phyloP scores from a whole-genome alignment of 1,140 invertebrate genomes.

The Caenorhabditis briggsae region DNA sequence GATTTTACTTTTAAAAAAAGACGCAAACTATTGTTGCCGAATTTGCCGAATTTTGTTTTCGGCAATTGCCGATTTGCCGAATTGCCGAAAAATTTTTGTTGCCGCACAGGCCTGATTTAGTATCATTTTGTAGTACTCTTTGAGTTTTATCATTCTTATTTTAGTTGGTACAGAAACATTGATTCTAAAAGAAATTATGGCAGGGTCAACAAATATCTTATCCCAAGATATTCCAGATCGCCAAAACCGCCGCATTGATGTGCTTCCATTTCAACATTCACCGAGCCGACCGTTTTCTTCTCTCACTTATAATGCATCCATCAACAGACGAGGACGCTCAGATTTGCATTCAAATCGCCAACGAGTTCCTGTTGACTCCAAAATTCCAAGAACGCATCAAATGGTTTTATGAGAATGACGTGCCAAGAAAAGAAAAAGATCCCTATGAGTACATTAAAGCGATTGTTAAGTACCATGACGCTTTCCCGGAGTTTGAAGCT shows the following conservation, averaged over 20 bases:
- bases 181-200: too few relatives aligned
- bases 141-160: too few relatives aligned
- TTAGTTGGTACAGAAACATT: too few relatives aligned
- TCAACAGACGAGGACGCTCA: constrained; percentile 44
- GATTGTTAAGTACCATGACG: constrained; percentile 45
- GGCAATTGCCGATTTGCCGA: too few relatives aligned
- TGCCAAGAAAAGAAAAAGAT: constrained; percentile 18
- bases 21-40: too few relatives aligned
- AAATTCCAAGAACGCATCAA: constrained; percentile 51
- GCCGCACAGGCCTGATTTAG: too few relatives aligned
- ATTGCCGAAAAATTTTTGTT: too few relatives aligned
- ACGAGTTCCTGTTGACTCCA: constrained; percentile 28
- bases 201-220: too few relatives aligned
- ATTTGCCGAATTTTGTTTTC: too few relatives aligned
- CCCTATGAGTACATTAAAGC: constrained; percentile 50
- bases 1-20: too few relatives aligned
- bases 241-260: constrained; percentile 26
- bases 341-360: constrained; percentile 47
- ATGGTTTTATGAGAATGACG: constrained; percentile 1
- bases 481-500: constrained; percentile 47
- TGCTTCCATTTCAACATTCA: constrained; percentile 55
- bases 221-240: constrained; percentile 42
- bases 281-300: constrained; percentile 63
- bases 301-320: constrained; percentile 61
- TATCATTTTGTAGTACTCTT: too few relatives aligned